phyloP scores from a whole-genome alignment of 2,113 vertebrate species.

The Lota lota region DNA sequence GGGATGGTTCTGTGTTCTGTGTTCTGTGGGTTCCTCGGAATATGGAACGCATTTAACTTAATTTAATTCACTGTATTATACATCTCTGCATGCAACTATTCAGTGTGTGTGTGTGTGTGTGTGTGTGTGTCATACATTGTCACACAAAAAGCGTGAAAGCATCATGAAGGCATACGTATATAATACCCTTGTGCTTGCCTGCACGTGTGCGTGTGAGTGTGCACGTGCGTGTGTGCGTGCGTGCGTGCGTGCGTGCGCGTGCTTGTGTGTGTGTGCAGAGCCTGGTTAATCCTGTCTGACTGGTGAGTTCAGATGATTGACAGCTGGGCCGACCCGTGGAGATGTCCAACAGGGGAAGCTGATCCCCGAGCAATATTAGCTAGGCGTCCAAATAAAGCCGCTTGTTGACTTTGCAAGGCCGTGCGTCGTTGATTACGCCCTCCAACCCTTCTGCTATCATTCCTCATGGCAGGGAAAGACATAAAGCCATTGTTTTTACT shows the following conservation, averaged over 20 bases:
- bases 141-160: too few species aligned
- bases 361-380: slow-evolving; percentile 38
- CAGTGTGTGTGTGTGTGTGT: not conserved
- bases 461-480: slow-evolving; percentile 20
- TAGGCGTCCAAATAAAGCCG: slow-evolving; percentile 29
- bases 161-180: not conserved
- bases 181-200: too few species aligned
- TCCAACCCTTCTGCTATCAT: slow-evolving; percentile 23
- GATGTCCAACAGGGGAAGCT: not conserved
- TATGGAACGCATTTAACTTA: too few species aligned
- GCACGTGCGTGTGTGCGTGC: not conserved
- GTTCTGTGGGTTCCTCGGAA: too few species aligned
- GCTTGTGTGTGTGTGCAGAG: not conserved
- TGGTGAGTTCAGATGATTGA: slow-evolving; percentile 26
- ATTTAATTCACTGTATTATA: too few species aligned
- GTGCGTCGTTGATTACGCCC: slow-evolving; percentile 31
- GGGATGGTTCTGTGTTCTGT: too few species aligned
- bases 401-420: slow-evolving; percentile 36
- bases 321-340: not conserved
- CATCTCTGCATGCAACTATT: not conserved
- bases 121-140: too few species aligned
- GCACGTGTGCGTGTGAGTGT: slow-evolving; percentile 9
- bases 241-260: not conserved
- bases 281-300: slow-evolving; percentile 11
- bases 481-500: slow-evolving; percentile 29